Evolutionary conservation across 2,113 vertebrate genomes (phyloP).

Genomic region (Elachura formosa): DNA sequence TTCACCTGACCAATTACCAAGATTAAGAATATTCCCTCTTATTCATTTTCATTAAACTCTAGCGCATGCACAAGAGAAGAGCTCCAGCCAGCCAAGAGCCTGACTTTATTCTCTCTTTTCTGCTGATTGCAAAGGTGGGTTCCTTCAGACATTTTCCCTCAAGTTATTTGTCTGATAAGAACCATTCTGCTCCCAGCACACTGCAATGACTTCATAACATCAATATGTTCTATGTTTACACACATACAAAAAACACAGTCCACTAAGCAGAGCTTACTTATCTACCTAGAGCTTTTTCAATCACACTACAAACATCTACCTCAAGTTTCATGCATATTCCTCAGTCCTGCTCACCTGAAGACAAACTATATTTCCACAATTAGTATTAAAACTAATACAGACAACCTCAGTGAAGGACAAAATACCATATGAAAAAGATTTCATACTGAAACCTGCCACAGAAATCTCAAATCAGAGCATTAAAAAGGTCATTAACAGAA

Average conservation of each 20-base stretch:
- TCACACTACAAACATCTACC: background rate
- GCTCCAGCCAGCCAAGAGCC: background rate
- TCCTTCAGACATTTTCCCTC: background rate
- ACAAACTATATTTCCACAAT: background rate
- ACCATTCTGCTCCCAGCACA: background rate
- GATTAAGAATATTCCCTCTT: background rate
- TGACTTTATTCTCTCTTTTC: background rate
- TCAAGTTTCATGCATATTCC: background rate
- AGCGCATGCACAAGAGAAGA: background rate
- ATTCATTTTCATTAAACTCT: background rate
- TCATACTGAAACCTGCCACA: background rate
- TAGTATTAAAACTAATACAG: background rate
- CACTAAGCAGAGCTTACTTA: background rate
- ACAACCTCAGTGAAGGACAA: background rate
- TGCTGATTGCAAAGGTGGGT: background rate
- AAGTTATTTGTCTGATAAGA: background rate
- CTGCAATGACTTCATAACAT: background rate
- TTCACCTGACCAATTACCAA: background rate
- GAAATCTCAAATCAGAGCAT: background rate
- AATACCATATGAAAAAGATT: background rate
- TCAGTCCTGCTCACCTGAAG: background rate
- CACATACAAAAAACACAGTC: fast-evolving
- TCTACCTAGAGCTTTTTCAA: background rate
- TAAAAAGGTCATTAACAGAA: background rate
- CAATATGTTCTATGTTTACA: background rate